These are phyloP conservation scores for Gracilinanus agilis DNA, from an alignment of 2,113 vertebrate genomes.

Conservation along the genomic window DNA sequence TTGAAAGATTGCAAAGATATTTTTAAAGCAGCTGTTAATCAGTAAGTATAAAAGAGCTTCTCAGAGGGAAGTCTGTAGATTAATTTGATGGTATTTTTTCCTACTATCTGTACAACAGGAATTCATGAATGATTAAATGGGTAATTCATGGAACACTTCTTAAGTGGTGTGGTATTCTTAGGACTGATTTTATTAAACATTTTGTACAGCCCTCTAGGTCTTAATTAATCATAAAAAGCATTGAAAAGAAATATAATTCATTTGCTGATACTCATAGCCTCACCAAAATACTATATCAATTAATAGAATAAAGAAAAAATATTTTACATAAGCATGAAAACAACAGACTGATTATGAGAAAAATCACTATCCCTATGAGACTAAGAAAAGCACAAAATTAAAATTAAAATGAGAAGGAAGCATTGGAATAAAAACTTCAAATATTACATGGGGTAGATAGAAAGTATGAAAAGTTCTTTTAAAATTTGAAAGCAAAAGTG, in stretches of 20 bases:
- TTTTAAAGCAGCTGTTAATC: not conserved
- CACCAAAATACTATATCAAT: not conserved
- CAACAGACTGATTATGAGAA: not conserved
- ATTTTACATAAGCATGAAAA: not conserved
- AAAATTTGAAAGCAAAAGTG: not conserved
- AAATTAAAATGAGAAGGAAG: not conserved
- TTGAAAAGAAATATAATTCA: not conserved
- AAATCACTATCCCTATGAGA: not conserved
- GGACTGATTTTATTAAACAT: not conserved
- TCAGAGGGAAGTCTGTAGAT: not conserved
- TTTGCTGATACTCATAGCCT: not conserved
- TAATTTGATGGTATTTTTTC: not conserved
- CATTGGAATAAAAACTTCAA: not conserved
- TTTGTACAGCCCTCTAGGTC: not conserved
- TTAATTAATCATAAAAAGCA: not conserved
- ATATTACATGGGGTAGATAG: not conserved
- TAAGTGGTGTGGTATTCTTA: not conserved
- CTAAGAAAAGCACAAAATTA: not conserved
- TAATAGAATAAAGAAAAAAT: not conserved
- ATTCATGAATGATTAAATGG: not conserved
- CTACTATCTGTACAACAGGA: not conserved
- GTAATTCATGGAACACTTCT: not conserved
- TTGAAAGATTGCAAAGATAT: not conserved
- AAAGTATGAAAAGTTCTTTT: not conserved
- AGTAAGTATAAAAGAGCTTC: not conserved